These are phyloP conservation scores for Acanthosoma haemorrhoidale DNA, from an alignment of 2,888 invertebrate species.

Conservation along the genomic window DNA sequence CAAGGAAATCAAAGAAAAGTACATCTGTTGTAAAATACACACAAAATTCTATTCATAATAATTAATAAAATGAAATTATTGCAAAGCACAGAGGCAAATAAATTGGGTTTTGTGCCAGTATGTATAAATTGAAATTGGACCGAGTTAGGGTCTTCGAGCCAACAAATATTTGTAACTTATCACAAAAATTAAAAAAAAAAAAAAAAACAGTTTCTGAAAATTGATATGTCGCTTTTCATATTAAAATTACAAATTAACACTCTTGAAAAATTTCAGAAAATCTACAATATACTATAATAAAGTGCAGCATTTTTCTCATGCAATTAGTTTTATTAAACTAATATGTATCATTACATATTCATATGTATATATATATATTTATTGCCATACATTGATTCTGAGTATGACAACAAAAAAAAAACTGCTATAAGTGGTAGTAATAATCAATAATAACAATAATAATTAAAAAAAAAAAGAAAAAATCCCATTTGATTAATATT, in stretches of 20 bases:
- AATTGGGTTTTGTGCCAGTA: constrained; percentile 4
- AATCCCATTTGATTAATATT: constrained; percentile 9
- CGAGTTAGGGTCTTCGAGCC: no score
- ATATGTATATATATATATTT: constrained; percentile 16
- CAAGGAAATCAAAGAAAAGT: background rate
- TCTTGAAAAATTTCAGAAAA: constrained; percentile 28
- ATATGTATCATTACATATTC: constrained; percentile 27
- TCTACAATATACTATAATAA: constrained; percentile 42
- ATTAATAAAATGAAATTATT: constrained; percentile 35
- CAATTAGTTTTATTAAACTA: constrained; percentile 30
- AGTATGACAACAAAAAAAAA: constrained; percentile 13
- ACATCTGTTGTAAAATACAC: constrained; percentile 21
- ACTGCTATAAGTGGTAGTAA: constrained; percentile 29
- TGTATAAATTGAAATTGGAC: background rate
- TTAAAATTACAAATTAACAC: constrained; percentile 18
- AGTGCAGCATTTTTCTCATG: constrained; percentile 42
- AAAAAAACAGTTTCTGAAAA: no score
- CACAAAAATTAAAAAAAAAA: no score
- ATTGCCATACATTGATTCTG: constrained; percentile 5
- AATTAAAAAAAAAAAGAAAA: constrained; percentile 4
- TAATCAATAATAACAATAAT: constrained; percentile 14
- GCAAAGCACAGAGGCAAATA: constrained; percentile 27
- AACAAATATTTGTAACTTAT: no score
- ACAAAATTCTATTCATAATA: background rate
- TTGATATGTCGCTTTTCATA: background rate